Evolutionary conservation across 1,140 invertebrate species (phyloP), one percentile per base, ranked within the genome.

Genomic region (Apis mellifera): DNA sequence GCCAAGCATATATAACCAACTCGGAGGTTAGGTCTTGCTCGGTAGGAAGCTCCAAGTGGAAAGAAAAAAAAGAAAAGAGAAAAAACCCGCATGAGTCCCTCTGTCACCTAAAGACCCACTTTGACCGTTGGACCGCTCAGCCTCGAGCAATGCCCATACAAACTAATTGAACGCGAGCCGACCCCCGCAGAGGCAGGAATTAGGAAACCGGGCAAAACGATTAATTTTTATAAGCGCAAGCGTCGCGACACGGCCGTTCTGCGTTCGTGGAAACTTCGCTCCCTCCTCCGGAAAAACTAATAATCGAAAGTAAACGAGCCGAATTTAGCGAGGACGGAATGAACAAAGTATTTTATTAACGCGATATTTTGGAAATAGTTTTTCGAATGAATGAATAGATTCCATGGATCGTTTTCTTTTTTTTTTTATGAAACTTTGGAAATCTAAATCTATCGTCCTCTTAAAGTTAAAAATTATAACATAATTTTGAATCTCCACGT

Each of bases 171-270:
- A 86, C 85, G 72, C 62, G 26, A 8, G 66, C 55, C 26, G 60
- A 74, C 77, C 78, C 84, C 88, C 83, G 84, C 88, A 78, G 84
- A 54, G 83, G 82, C 84, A 78, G 70, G 77, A 92, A 89, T 92
- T 91, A 85, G 87, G 88, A 90, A 91, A 90, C 81, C 82, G 89
- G 81, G 85, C 86, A 73, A 92, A 92, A 89, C 90, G 86, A 90
- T 92, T 91, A 90, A 88, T 89, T 89, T 86, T 87, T 89, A 89
- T 88, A 90, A 92, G 73, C 55, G 73, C 84, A 59, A 66, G 21
- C 82, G 77, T 78, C 81, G 75, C 78, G 74, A 81, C 78, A 52
- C 50, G 9, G 55, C n/a, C 55, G 26, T 32, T 62, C 12, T 64
- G 21, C 48, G 48, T 83, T 87, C 78, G 50, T 52, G 78, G 78